Conservation (phyloP, 2,113 vertebrate species). For the Xyliphius kryptos region DNA sequence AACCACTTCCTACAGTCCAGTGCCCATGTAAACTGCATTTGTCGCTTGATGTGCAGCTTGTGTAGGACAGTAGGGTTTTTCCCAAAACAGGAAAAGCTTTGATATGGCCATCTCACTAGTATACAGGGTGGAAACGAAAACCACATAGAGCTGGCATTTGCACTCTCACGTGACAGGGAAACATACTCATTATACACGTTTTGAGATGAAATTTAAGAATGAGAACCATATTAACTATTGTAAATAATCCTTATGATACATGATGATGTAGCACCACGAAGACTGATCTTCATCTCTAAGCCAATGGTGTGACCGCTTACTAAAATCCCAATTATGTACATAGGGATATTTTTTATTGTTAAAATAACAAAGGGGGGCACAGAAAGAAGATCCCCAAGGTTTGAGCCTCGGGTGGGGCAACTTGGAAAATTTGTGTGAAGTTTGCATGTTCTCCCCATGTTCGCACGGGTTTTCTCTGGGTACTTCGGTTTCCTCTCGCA, state of each 20-base stretch:
- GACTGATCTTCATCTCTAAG: background rate
- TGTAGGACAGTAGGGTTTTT: slow-evolving; percentile 35
- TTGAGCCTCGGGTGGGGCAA: no score
- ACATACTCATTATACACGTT: background rate
- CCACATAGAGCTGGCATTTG: background rate
- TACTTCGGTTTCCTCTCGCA: no score
- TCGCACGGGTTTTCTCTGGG: no score
- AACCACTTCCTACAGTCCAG: slow-evolving; percentile 40
- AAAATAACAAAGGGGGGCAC: no score
- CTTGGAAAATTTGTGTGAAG: no score
- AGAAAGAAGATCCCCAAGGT: no score
- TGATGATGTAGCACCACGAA: background rate
- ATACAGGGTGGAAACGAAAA: background rate
- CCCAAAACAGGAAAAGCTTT: slow-evolving; percentile 13
- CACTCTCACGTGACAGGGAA: background rate
- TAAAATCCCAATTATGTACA: background rate
- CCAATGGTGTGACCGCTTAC: background rate
- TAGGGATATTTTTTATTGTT: background rate
- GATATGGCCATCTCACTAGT: background rate
- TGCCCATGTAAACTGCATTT: slow-evolving; percentile 42
- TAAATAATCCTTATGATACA: background rate
- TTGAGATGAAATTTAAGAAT: slow-evolving; percentile 1
- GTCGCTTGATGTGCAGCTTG: slow-evolving; percentile 18
- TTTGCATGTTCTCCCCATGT: no score
- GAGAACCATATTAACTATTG: background rate